Evolutionary conservation across 2,113 vertebrate genomes (phyloP), one percentile per base, ranked within the genome.

Genomic region (Pedionomus torquatus): DNA sequence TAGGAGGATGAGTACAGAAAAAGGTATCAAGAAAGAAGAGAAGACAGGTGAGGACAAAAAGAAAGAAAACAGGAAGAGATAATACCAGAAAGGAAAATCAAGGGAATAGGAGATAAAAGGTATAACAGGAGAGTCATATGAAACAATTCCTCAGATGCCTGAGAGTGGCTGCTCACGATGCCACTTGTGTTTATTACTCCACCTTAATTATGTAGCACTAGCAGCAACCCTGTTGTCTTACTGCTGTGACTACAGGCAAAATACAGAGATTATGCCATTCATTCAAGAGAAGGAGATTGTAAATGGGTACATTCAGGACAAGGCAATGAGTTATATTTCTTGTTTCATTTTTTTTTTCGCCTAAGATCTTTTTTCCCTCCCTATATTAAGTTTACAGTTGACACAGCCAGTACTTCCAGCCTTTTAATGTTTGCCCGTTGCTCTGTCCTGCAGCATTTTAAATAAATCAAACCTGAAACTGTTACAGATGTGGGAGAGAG

Each of bases 11-110:
- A 60, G 41, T 69, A 69, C 15, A 93, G 68, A 18, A 77, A 93
- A 89, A 72, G 4, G 11, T 88, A 57, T n/a, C 51, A 83, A 96
- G 70, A 83, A 79, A 39, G 81, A 91, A 92, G 87, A 89, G 33
- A 93, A 83, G 81, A 78, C 10, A 71, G 65, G 5, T 57, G 12
- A 93, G n/a, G 46, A 60, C 4, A 89, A 83, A 93, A 69, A 54
- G 83, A 89, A 90, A 74, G 37, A 43, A 82, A 71, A 31, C 16
- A 76, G 57, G 58, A 95, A 95, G 74, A 89, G n/a, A 58, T 76
- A 87, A 33, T 54, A 69, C 10, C 81, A 79, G 70, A 90, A 86
- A 85, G 72, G 60, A 91, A 96, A 97, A 79, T 41, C 39, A 76
- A 87, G 63, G 19, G 10, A 76, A 77, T 5, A 63, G 24, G 25